Evolutionary conservation across 2,797 vertebrate species (phyloP).

Genomic region (Argentina silus): DNA sequence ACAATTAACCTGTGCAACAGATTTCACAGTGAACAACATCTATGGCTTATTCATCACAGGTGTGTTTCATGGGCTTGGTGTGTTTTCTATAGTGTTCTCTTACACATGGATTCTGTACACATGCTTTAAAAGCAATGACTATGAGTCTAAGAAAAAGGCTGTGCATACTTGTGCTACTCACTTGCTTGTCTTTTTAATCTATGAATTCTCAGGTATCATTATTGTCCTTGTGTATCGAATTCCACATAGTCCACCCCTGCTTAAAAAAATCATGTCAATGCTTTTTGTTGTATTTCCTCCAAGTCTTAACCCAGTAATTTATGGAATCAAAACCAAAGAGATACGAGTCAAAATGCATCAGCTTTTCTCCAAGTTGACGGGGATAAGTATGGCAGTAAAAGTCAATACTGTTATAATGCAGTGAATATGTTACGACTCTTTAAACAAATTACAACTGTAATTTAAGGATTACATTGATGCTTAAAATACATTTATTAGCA

Average conservation of each 20-base stretch:
- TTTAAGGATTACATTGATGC: no score
- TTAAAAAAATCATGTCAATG: constrained; percentile 41
- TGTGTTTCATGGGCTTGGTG: constrained; percentile 8
- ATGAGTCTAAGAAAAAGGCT: constrained; percentile 34
- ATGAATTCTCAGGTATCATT: constrained; percentile 25
- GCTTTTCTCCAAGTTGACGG: constrained; percentile 35
- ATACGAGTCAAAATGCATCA: constrained; percentile 22
- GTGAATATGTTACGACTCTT: constrained; percentile 44
- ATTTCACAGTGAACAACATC: constrained; percentile 56
- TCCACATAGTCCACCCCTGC: not conserved
- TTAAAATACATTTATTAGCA: no score
- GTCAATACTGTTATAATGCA: constrained; percentile 39
- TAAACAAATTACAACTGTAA: not conserved
- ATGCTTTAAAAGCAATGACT: constrained; percentile 30
- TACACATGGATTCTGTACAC: constrained; percentile 35
- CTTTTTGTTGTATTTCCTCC: constrained; percentile 50
- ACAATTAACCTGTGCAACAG: constrained; percentile 27
- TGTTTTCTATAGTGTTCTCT: constrained; percentile 26
- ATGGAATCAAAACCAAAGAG: constrained; percentile 39
- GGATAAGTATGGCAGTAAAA: constrained; percentile 56
- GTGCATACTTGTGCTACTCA: constrained; percentile 40
- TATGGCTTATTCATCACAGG: constrained; percentile 37
- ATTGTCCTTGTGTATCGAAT: constrained; percentile 27
- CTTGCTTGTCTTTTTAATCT: constrained; percentile 33
- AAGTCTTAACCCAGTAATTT: constrained; percentile 31